Base-by-base conservation (phyloP, 2,888 invertebrate genomes). In the Protophormia terraenovae region DNA sequence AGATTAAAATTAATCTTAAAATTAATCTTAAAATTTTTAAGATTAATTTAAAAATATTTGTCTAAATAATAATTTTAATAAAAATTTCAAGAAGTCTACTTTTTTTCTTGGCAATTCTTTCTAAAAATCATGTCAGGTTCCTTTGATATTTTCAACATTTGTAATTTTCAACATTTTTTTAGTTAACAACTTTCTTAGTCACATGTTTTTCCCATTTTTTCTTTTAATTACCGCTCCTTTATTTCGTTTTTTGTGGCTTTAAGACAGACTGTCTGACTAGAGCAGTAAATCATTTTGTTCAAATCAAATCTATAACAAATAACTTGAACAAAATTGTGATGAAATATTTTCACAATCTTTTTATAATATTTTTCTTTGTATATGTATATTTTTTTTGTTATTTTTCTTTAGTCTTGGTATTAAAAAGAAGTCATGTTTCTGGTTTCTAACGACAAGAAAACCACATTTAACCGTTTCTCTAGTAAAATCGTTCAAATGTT, bases 401-500 rank as follows among this genome's bases (percentile, higher is more conserved):
- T 66, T 45, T 66, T 66, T 72, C 29, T 24, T 7, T 38, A 41
- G 55, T 38, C 35, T 80, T 66, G 55, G 35, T 66, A 58, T 80
- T 47, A 66, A 73, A 84, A 73, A 84, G 80, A 81, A 85, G 73
- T 78, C 78, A 85, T 84, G 81, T 84, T 77, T 77, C 64, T 73
- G 64, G 47, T 64, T 75, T 64, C 47, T 71, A 47, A 50, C 41
- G 35, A 55, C 77, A 84, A 81, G 77, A 67, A 85, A 82, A 85
- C 78, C 82, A 38, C 85, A 85, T 85, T 85, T 82, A 82, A 82
- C 55, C 29, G 84, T 81, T 84, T 53, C 32, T 19, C 60, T 69
- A 41, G 67, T 38, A 50, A 81, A 29, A 24, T 24, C 53, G 24
- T 12, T 12, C 24, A 24, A 77, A 47, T 27, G 58, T 67, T 60